Conservation (phyloP, 2,888 invertebrate genomes). For the Serripes groenlandicus region DNA sequence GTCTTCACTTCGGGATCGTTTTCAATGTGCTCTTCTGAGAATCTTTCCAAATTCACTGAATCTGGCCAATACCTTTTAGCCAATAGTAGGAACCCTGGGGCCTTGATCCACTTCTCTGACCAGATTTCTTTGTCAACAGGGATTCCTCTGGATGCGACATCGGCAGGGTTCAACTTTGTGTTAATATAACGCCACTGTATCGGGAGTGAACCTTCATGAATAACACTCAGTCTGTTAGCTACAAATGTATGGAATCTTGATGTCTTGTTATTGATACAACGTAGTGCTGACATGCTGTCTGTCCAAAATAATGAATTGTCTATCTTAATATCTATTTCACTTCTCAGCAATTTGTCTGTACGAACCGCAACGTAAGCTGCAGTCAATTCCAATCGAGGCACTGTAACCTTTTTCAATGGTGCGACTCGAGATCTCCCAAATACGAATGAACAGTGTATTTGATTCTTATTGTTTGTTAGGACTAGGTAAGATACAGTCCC, state of each 20-base stretch:
- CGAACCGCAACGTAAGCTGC: constrained; percentile 51
- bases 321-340: constrained; percentile 24
- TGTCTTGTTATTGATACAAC: constrained; percentile 30
- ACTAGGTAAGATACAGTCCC: constrained; percentile 54
- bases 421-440: constrained; percentile 57
- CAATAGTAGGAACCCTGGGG: constrained; percentile 42
- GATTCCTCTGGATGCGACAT: constrained; percentile 38
- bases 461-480: constrained; percentile 15
- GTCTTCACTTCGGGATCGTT: constrained; percentile 8
- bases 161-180: constrained; percentile 39
- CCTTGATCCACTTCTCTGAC: constrained; percentile 26
- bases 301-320: constrained; percentile 37
- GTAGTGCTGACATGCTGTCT: constrained; percentile 36
- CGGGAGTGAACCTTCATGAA: constrained; percentile 33
- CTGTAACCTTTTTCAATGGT: constrained; percentile 38
- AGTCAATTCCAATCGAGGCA: constrained; percentile 61
- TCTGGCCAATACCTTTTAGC: not conserved
- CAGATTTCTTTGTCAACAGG: not conserved
- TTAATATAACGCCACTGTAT: constrained; percentile 23
- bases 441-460: constrained; percentile 58
- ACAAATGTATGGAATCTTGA: constrained; percentile 61
- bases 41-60: not conserved
- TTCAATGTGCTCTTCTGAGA: not conserved
- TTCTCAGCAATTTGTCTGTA: constrained; percentile 16
- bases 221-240: constrained; percentile 47